A percentile compares a stretch with the other conserved stretches of the same genome.
phyloP scores from a whole-genome alignment of 2,888 invertebrate genomes.

The Rotaria magnacalcarata region DNA sequence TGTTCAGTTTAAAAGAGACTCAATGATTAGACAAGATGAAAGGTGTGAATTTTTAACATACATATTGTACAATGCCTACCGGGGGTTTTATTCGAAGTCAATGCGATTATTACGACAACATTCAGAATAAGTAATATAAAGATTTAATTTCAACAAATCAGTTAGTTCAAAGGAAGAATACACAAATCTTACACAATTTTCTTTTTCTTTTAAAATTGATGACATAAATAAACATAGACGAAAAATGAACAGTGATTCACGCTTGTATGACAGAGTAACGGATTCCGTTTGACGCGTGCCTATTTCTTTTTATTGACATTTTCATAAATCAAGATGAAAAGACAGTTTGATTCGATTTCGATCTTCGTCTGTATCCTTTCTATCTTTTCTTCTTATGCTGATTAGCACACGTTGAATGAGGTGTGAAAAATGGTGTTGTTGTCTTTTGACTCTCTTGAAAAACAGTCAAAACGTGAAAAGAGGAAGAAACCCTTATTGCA shows the following conservation, averaged over 20 bases:
- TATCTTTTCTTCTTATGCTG: slow-evolving; percentile 15
- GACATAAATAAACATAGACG: slow-evolving; percentile 17
- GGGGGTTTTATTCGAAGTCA: not conserved
- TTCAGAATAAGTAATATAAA: not conserved
- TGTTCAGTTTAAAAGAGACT: not conserved
- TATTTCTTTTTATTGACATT: not conserved
- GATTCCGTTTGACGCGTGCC: slow-evolving; percentile 11
- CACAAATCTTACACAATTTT: slow-evolving; percentile 4
- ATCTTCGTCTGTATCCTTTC: not conserved
- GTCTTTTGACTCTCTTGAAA: slow-evolving; percentile 20
- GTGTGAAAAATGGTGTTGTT: slow-evolving; percentile 23
- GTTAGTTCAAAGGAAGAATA: slow-evolving; percentile 5
- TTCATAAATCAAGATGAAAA: slow-evolving; percentile 22
- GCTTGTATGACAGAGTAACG: not conserved
- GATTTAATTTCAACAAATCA: slow-evolving; percentile 25
- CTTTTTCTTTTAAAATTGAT: not conserved
- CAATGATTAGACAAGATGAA: not conserved
- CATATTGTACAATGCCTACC: slow-evolving; percentile 10
- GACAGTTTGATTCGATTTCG: slow-evolving; percentile 8
- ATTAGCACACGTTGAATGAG: slow-evolving; percentile 3
- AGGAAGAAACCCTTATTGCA: slow-evolving; percentile 21
- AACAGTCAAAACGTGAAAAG: slow-evolving; percentile 7
- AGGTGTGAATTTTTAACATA: slow-evolving; percentile 3
- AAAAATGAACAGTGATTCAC: slow-evolving; percentile 19
- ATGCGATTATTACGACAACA: slow-evolving; percentile 14